These are phyloP conservation scores for Philereme transversata DNA, from an alignment of 2,888 invertebrate genomes.

Conservation along the genomic window DNA sequence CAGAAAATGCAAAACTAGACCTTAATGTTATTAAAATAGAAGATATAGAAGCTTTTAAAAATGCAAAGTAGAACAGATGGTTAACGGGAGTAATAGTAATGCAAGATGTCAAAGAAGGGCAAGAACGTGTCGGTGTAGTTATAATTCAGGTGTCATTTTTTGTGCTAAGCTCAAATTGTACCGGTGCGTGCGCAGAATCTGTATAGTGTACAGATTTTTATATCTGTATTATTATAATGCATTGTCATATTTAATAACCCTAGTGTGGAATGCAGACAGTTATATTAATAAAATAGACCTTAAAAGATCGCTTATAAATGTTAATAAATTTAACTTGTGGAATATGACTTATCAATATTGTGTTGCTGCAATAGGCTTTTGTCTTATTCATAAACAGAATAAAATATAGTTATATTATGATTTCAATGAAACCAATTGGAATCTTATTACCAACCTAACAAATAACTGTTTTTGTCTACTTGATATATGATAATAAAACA, in stretches of 20 bases:
- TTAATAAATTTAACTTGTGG: neutral
- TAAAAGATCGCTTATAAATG: too few species aligned
- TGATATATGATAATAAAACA: constrained; percentile 4
- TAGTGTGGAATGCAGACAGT: neutral
- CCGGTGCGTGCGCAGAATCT: constrained; percentile 28
- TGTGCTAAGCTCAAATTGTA: constrained; percentile 29
- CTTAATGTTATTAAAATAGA: constrained; percentile 36
- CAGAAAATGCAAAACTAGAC: constrained; percentile 35
- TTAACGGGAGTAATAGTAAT: constrained; percentile 60
- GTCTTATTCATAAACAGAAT: neutral
- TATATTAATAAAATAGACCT: neutral
- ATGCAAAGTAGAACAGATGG: constrained; percentile 34
- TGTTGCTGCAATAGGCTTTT: neutral
- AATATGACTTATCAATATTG: neutral
- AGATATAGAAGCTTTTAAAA: constrained; percentile 7
- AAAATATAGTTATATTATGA: neutral
- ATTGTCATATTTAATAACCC: constrained; percentile 6
- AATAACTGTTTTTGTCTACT: neutral
- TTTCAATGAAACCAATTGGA: constrained; percentile 14
- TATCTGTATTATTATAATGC: constrained; percentile 22
- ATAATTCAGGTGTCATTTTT: constrained; percentile 44
- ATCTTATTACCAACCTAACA: constrained; percentile 10
- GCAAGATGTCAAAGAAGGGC: constrained; percentile 49
- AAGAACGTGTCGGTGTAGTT: constrained; percentile 49
- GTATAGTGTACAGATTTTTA: constrained; percentile 6